These are phyloP conservation scores for Sardina pilchardus DNA, from an alignment of 2,113 vertebrate genomes.

Conservation along the genomic window DNA sequence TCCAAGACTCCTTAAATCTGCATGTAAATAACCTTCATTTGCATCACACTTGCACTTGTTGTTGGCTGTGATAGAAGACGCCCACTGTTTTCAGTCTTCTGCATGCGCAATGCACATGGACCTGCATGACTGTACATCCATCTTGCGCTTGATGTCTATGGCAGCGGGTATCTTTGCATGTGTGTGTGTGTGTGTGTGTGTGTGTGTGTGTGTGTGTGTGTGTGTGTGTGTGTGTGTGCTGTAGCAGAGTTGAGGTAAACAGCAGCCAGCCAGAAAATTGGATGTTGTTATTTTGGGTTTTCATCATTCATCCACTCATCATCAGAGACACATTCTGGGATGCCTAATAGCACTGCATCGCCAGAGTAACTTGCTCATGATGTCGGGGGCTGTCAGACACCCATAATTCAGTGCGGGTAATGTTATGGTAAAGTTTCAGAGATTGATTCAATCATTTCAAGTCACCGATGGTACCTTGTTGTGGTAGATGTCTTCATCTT, in stretches of 20 bases:
- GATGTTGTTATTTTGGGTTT: not conserved
- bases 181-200: not conserved
- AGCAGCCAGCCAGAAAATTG: not conserved
- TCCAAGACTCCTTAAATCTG: not conserved
- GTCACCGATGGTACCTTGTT: not conserved
- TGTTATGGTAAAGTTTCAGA: not conserved
- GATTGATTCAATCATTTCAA: not conserved
- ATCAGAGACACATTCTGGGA: not conserved
- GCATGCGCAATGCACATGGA: not conserved
- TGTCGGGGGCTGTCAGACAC: not conserved
- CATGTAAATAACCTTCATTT: not conserved
- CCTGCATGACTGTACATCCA: not conserved
- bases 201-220: not conserved
- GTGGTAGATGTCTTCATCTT: not conserved
- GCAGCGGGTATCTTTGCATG: not conserved
- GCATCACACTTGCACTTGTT: not conserved
- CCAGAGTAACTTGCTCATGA: not conserved
- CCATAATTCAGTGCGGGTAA: not conserved
- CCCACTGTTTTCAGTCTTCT: not conserved
- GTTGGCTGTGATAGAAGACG: not conserved
- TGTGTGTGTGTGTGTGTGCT: not conserved
- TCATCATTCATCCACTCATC: not conserved
- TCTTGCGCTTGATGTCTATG: not conserved
- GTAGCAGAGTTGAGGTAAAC: not conserved
- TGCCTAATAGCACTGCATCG: not conserved